A percentile compares a stretch with the other conserved stretches of the same genome.
Evolutionary conservation across 2,113 vertebrate species (phyloP).

Genomic region (Cepphus grylle): DNA sequence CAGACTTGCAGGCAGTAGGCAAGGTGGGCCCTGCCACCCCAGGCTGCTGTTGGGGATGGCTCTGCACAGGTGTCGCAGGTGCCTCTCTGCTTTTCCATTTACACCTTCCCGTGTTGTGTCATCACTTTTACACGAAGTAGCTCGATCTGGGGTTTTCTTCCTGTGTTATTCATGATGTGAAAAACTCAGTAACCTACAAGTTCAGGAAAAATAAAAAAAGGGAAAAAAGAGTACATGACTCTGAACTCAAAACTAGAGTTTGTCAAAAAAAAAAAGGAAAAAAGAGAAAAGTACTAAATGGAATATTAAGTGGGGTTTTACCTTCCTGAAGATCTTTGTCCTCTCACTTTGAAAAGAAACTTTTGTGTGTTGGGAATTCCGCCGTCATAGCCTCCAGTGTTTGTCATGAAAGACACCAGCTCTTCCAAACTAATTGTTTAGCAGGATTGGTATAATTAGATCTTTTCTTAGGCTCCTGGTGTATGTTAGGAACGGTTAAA

Average conservation of each 20-base stretch:
- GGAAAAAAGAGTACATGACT: not conserved
- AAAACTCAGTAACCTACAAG: not conserved
- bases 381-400: not conserved
- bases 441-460: not conserved
- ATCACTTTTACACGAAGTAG: not conserved
- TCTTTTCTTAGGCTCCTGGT: not conserved
- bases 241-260: not conserved
- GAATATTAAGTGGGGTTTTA: not conserved
- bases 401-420: not conserved
- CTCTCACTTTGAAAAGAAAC: not conserved
- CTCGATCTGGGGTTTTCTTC: not conserved
- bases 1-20: not conserved
- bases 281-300: not conserved
- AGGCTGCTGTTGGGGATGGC: not conserved
- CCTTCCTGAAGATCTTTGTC: not conserved
- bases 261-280: not conserved
- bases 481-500: not conserved
- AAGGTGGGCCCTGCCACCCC: not conserved
- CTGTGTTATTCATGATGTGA: not conserved
- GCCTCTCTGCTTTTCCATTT: not conserved
- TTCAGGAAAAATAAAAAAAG: not conserved
- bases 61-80: not conserved
- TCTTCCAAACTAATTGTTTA: not conserved
- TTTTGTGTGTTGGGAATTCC: not conserved
- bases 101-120: not conserved